Base-by-base conservation (phyloP, 2,797 vertebrate genomes). In the Clarias laeviceps region DNA sequence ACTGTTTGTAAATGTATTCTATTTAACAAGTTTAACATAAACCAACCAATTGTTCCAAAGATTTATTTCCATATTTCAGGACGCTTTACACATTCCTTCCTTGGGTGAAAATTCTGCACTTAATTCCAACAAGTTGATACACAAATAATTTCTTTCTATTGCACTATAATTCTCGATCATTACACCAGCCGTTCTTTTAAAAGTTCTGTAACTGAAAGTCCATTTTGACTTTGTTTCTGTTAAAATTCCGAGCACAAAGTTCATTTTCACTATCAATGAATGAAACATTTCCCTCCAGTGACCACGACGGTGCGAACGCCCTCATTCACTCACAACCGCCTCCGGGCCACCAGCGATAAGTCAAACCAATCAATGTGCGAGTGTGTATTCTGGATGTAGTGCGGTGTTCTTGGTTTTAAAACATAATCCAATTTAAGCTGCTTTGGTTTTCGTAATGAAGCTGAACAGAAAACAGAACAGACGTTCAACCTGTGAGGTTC, bases 261-360 rank as follows among this genome's bases (percentile, higher is more conserved):
- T 66, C 62, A 80, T 65, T 65, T 20, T 12, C 17, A 66, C 62
- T 50, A 32, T 80, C 62, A 66, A 11, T 1, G 17, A 32, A 50
- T 66, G n/a, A 65, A 54, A 80, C 78, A 80, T 66, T 80, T 80
- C 37, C 61, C 40, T 66, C 27, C 62, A 66, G 61, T 80, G 62
- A 29, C 78, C 61, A 40, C 15, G 15, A 27, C 18, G 9, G 56
- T 59, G 20, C 32, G 12, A 5, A 40, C 22, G n/a, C 66, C n/a
- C 37, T 11, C 40, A 29, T 65, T 80, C 40, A 27, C n/a, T 80
- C 78, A 15, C 61, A 54, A 40, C 62, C 61, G 24, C 78, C 62
- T 65, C 37, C n/a, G n/a, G n/a, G 78, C 17, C 24, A 54, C 20
- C 27, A 3, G 37, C 9, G n/a, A 66, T 66, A 80, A 80, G 37